Evolutionary conservation across 2,113 vertebrate genomes (phyloP), one percentile per base, ranked within the genome.

Genomic region (Gobiocypris rarus): DNA sequence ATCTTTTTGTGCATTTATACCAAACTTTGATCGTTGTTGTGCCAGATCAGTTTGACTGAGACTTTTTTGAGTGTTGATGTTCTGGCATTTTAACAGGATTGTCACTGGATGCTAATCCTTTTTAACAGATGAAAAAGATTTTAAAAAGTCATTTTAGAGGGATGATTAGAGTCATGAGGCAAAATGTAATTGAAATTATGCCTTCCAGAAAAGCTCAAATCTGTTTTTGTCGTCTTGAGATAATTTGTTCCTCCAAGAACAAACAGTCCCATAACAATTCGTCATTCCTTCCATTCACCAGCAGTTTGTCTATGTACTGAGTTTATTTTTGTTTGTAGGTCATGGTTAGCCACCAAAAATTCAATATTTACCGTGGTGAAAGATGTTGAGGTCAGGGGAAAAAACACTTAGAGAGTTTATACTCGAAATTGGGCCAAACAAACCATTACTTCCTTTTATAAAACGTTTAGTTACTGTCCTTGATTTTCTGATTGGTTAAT

Each of bases 251-350:
- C n/a, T 13, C 6, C 15, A 38, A 41, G 52, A 41, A 24, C 31
- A 43, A 77, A 59, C 22, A 41, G 54, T 59, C 9, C 26, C 71
- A 1, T 19, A 31, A 77, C 2, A 14, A 75, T 75, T 10, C 31
- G 38, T 77, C 52, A 24, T 24, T 41, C 28, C n/a, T 59, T 77
- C 50, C 34, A 59, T 77, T 77, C 54, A 59, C 38, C 6, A n/a
- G 34, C 9, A 41, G 67, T 41, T 0, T 70, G 2, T 7, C 9
- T 11, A 38, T 70, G 67, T 2, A 9, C 13, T 15, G 52, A 3
- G 2, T 58, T 76, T 76, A 58, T 76, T 77, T 77, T 77, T 24
- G 5, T 77, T 59, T 75, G 48, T 75, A 75, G 48, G 48, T 75
- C 15, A 75, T 17, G 15, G 54, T 58, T n/a, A 41, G 75, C 54